Percentiles rank a stretch among this genome's conserved stretches.
phyloP scores from a whole-genome alignment of 2,797 vertebrate genomes.

The Galagoides demidoff region DNA sequence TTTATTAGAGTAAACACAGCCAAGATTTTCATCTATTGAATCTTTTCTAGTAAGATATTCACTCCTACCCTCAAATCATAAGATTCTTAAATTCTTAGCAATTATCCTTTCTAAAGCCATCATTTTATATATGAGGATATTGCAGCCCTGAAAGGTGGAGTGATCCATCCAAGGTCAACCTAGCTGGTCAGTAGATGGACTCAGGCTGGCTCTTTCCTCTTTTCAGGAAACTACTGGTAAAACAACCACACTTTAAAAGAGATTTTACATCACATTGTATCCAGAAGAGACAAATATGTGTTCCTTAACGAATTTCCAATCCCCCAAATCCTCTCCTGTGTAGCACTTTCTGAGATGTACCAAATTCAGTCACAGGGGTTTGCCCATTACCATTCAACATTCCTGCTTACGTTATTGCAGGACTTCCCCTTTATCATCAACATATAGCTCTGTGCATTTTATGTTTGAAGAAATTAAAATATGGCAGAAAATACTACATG shows the following conservation, averaged over 20 bases:
- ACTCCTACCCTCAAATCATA: conserved; percentile 18
- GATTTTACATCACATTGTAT: neutral
- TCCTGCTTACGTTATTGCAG: neutral
- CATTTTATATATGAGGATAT: neutral
- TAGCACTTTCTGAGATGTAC: neutral
- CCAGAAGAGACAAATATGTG: neutral
- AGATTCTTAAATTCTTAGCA: conserved; percentile 22
- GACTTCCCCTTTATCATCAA: neutral
- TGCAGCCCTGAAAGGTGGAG: conserved; percentile 13
- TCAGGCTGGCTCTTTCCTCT: neutral
- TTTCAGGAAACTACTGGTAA: neutral
- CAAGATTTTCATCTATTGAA: neutral
- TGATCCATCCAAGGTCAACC: neutral
- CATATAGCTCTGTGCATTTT: neutral
- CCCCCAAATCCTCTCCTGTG: neutral
- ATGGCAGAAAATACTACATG: neutral
- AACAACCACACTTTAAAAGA: neutral
- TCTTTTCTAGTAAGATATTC: conserved; percentile 6
- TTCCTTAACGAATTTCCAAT: neutral
- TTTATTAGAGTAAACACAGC: conserved; percentile 16
- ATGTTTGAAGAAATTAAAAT: conserved; percentile 18
- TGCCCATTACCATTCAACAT: neutral
- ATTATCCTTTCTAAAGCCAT: neutral
- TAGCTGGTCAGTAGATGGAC: neutral
- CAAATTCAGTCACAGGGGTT: neutral